These are phyloP conservation scores for Papilio elwesi DNA, from an alignment of 2,888 invertebrate species.

Conservation along the genomic window DNA sequence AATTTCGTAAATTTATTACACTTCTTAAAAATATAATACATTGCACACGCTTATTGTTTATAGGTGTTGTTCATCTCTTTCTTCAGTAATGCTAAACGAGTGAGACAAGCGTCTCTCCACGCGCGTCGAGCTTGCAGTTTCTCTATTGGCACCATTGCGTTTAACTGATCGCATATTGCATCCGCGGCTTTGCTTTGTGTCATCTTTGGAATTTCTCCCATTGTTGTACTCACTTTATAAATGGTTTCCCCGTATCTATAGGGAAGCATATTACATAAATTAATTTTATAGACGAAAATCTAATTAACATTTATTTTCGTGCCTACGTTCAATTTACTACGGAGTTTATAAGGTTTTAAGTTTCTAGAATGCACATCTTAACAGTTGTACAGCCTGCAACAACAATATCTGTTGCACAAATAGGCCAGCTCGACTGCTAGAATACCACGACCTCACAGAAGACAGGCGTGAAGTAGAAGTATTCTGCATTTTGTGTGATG, in stretches of 20 bases:
- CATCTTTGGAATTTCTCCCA: conserved; percentile 90
- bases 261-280: conserved; percentile 10
- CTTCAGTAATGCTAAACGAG: conserved; percentile 91
- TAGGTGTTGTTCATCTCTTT: conserved; percentile 85
- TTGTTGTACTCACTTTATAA: conserved; percentile 87
- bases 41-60: conserved; percentile 49
- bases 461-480: no score
- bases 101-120: conserved; percentile 93
- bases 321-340: no score
- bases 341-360: no score
- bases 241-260: conserved; percentile 85
- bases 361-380: no score
- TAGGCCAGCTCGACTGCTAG: no score
- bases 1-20: conserved; percentile 7
- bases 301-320: no score
- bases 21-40: not conserved
- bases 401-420: no score
- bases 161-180: conserved; percentile 89
- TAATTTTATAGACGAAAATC: not conserved
- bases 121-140: conserved; percentile 89
- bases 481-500: no score
- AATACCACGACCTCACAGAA: no score
- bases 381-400: no score
- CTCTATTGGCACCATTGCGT: conserved; percentile 89
- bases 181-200: conserved; percentile 85